These are phyloP conservation scores for Neoarius graeffei DNA, from an alignment of 2,113 vertebrate genomes.

Conservation along the genomic window DNA sequence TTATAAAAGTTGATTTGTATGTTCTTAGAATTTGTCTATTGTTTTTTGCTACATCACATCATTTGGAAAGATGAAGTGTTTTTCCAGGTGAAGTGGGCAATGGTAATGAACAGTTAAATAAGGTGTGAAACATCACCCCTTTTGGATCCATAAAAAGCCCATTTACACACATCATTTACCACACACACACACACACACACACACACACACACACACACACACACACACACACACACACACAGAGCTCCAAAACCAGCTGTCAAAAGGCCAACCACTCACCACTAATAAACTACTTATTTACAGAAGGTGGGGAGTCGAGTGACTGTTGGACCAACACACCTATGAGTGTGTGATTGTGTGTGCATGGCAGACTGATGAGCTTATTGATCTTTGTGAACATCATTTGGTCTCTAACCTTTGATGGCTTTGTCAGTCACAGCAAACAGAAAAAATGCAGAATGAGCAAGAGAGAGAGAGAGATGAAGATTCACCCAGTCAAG, in stretches of 20 bases:
- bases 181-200: slow-evolving; percentile 29
- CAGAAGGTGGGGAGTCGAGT: slow-evolving; percentile 23
- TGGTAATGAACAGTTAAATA: slow-evolving; percentile 63
- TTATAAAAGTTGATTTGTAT: not conserved
- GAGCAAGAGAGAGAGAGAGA: not conserved
- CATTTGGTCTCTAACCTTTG: slow-evolving; percentile 46
- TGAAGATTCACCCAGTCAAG: not conserved
- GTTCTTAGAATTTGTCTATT: not conserved
- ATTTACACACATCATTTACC: slow-evolving; percentile 67
- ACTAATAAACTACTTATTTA: slow-evolving; percentile 53
- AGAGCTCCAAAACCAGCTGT: slow-evolving; percentile 56
- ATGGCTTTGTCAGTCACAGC: slow-evolving; percentile 45
- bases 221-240: slow-evolving; percentile 46
- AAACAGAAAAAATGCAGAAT: slow-evolving; percentile 27
- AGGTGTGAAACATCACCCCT: slow-evolving; percentile 66
- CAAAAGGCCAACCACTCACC: slow-evolving; percentile 50
- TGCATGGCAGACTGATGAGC: slow-evolving; percentile 35
- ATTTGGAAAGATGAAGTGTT: slow-evolving; percentile 55
- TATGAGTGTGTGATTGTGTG: slow-evolving; percentile 21
- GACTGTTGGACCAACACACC: slow-evolving; percentile 22
- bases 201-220: slow-evolving; percentile 42
- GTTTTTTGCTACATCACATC: slow-evolving; percentile 46
- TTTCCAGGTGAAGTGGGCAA: slow-evolving; percentile 51
- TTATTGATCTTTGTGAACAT: slow-evolving; percentile 27
- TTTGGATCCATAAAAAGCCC: slow-evolving; percentile 63